Conservation (phyloP, 2,113 vertebrate genomes). For the Dissostichus mawsoni region DNA sequence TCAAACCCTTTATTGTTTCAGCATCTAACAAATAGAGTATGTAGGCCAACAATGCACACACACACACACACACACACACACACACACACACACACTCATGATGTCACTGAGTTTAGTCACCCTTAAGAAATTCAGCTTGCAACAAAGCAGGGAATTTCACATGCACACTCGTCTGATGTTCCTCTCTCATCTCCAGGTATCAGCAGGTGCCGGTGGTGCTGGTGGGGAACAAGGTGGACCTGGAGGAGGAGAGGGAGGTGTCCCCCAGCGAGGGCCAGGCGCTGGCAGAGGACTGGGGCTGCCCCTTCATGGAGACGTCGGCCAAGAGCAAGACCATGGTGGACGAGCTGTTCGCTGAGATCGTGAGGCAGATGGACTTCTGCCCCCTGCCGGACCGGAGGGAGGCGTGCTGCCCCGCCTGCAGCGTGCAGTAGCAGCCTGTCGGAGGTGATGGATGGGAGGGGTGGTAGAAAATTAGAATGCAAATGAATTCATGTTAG, state of each 20-base stretch:
- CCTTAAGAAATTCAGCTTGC: background rate
- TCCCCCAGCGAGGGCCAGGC: constrained; percentile 92
- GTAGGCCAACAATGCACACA: constrained; percentile 51
- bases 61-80: constrained; percentile 12
- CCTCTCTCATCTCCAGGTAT: constrained; percentile 83
- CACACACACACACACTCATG: background rate
- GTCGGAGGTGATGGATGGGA: constrained; percentile 12
- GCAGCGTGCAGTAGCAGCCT: constrained; percentile 92
- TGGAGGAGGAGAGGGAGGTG: constrained; percentile 95
- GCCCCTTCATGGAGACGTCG: constrained; percentile 97
- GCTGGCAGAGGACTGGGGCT: constrained; percentile 96
- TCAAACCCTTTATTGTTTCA: constrained; percentile 51
- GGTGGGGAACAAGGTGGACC: constrained; percentile 97
- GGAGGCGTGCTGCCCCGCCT: constrained; percentile 92
- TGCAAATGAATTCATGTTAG: constrained; percentile 44
- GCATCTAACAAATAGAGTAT: constrained; percentile 55
- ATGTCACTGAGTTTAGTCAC: background rate
- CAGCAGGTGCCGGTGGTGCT: constrained; percentile 97
- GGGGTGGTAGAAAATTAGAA: constrained; percentile 14
- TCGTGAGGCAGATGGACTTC: constrained; percentile 98
- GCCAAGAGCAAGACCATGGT: constrained; percentile 99
- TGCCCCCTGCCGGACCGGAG: constrained; percentile 95
- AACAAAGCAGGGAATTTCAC: background rate
- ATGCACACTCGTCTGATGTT: background rate
- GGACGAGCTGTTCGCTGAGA: constrained; percentile 97